Evolutionary conservation across 2,888 invertebrate genomes (phyloP).

Genomic region (Lithodes maja): DNA sequence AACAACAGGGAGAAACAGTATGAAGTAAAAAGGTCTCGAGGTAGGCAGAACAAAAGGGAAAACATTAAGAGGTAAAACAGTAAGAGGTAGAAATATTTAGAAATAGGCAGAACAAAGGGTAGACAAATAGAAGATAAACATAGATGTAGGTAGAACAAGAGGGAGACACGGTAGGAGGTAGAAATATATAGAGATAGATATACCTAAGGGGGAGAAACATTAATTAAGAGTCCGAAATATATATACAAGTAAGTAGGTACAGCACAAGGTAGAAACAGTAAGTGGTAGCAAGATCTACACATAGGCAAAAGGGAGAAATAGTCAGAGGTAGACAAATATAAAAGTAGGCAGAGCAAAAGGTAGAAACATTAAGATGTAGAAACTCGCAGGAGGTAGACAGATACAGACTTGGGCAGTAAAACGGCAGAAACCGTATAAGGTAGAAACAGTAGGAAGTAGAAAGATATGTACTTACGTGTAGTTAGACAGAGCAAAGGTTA

Average conservation of each 20-base stretch:
- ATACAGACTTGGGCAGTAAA: no score
- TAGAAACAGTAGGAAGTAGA: no score
- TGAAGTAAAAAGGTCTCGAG: background rate
- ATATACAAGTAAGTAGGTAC: background rate
- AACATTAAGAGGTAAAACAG: background rate
- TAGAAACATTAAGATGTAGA: no score
- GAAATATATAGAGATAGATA: background rate
- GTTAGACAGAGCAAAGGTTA: background rate
- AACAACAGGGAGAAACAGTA: background rate
- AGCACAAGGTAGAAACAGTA: background rate
- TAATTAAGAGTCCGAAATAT: background rate
- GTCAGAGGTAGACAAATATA: background rate
- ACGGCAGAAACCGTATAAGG: no score
- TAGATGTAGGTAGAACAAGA: background rate
- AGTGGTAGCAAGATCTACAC: background rate
- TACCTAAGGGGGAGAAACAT: background rate
- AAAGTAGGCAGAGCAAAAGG: no score
- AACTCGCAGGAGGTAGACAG: no score
- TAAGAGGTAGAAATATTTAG: background rate
- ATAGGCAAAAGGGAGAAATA: background rate
- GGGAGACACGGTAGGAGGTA: background rate
- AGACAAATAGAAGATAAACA: background rate
- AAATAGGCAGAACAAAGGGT: no score
- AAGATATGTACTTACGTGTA: no score
- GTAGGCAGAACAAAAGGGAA: background rate